Base-by-base conservation (phyloP, 2,797 vertebrate genomes). In the Macropodus opercularis region DNA sequence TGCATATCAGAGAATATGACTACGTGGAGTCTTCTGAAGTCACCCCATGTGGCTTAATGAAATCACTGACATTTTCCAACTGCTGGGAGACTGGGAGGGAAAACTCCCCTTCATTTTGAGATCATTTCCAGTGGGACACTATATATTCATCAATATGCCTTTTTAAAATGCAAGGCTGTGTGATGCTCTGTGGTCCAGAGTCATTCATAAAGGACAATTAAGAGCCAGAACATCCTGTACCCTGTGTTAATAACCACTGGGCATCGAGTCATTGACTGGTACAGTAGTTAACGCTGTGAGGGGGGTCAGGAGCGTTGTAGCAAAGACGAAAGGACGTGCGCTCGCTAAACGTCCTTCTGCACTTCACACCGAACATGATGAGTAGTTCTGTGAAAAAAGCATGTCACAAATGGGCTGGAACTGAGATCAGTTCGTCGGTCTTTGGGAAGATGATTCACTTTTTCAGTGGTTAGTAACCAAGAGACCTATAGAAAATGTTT, bases 321-420 rank as follows among this genome's bases (percentile, higher is more conserved):
- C 70, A 62, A 34, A 63, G 38, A 79, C 29, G 63, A 69, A 55
- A 60, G 64, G 39, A 24, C 41, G 29, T 48, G 54, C 39, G 51
- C 41, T 65, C 27, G 32, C 36, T 32, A 35, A 76, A 55, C 63
- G 63, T 74, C 70, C 71, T 74, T 63, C n/a, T n/a, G n/a, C n/a
- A n/a, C n/a, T n/a, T n/a, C n/a, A n/a, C n/a, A 47, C 72, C 39
- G 58, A 81, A 26, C 17, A 34, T 39, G 32, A 80, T 29, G 55
- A 62, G 72, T 27, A n/a, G 29, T 11, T 63, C 58, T 53, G 69
- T 17, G 50, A 71, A 71, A 56, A 38, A 48, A 57, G 69, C 26
- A 51, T 51, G 62, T 60, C 69, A 62, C 72, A 81, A 79, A 85
- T 75, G 77, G 74, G 63, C 35, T 65, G 47, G 38, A 17, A 27